Base-by-base conservation (phyloP, 1,140 invertebrate genomes). In the Drusus annulatus region DNA sequence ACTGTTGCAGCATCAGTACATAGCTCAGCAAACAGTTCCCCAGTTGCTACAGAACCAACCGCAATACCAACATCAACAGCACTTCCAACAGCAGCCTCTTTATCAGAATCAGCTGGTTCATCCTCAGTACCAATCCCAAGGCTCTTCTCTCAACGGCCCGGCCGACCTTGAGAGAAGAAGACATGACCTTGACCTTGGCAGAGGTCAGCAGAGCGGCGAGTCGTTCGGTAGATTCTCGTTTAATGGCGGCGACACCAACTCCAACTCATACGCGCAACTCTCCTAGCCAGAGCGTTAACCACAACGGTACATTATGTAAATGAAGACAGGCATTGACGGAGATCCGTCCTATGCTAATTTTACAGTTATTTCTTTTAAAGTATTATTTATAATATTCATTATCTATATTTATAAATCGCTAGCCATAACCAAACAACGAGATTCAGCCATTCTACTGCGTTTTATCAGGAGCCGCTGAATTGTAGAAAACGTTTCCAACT, bases 151-250 rank as follows among this genome's bases (percentile, higher is more conserved):
- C 63, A 60, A 56, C 21, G 58, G 21, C 60, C 75, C 23, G 17
- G 80, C 68, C 23, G 79, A 77, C 69, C 84, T 85, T 80, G 84
- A 84, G 71, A 83, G 84, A 74, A 85, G 84, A 84, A 71, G 54
- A 63, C 81, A 84, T 87, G 88, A 87, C 88, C 88, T 90, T 88
- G 89, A 89, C 88, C 88, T 84, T 86, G 85, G 85, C 85, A 31
- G 74, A 60, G 84, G 68, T 69, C 81, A 84, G 80, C 63, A 28
- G n/a, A 68, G 74, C 8, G 78, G 79, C 68, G 36, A 10, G 36
- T 79, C 79, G 6, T 79, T 60, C 58, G 77, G 50, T 78, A 68
- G 80, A 31, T 81, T 80, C 52, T 73, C 79, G 51, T 77, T 80
- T 31, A 80, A 75, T 54, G 71, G 45, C 56, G 80, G 51, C 62